Conservation (phyloP, 2,797 vertebrate species). For the Acropternis orthonyx region DNA sequence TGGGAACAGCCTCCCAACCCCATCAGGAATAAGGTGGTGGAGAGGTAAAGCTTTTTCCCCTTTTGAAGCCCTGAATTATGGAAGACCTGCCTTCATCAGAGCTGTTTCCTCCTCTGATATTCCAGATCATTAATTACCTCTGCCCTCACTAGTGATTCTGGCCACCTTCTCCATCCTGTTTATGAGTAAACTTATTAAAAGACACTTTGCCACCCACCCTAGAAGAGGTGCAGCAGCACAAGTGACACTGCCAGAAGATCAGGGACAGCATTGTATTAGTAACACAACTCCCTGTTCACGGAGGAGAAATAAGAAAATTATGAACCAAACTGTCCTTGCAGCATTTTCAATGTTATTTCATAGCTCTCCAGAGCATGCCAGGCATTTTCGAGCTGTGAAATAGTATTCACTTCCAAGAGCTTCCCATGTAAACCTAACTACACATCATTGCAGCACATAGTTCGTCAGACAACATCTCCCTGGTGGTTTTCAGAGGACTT, state of each 20-base stretch:
- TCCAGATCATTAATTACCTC: neutral
- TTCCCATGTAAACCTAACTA: neutral
- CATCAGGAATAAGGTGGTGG: neutral
- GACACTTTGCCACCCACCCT: neutral
- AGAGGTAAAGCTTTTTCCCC: neutral
- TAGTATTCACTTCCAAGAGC: neutral
- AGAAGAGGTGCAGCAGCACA: neutral
- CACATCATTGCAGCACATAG: neutral
- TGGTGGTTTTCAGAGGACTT: neutral
- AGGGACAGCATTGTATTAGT: neutral
- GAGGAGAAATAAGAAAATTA: neutral
- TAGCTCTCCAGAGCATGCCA: neutral
- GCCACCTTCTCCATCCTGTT: neutral
- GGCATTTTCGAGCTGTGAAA: neutral
- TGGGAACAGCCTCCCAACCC: neutral
- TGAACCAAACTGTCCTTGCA: neutral
- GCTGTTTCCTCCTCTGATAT: neutral
- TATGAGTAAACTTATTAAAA: neutral
- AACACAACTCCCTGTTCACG: neutral
- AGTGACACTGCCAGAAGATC: neutral
- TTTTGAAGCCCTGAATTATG: neutral
- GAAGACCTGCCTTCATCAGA: neutral
- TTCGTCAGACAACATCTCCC: neutral
- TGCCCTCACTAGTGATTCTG: neutral
- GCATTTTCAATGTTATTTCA: neutral